phyloP scores from a whole-genome alignment of 1,140 invertebrate genomes.

The Anastrepha obliqua region DNA sequence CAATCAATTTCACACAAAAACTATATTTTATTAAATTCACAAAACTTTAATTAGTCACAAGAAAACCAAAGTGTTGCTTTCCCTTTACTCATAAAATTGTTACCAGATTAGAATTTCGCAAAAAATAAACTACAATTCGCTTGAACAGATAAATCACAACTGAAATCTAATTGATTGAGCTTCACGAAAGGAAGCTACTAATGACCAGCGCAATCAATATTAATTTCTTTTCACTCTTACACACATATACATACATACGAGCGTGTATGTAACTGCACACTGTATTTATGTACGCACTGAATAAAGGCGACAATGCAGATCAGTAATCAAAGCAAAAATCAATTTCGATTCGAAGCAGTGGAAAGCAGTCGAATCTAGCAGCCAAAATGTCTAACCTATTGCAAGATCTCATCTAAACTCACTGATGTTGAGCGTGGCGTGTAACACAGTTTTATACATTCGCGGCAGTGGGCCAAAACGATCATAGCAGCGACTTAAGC shows the following conservation, averaged over 20 bases:
- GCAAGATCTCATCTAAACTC: constrained; percentile 55
- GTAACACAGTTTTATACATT: constrained; percentile 52
- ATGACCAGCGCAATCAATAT: constrained; percentile 1
- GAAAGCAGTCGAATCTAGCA: constrained; percentile 17
- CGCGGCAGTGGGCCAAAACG: constrained; percentile 9
- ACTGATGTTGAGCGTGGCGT: constrained; percentile 54
- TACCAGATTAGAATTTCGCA: not conserved
- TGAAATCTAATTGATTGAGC: not conserved
- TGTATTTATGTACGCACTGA: not conserved
- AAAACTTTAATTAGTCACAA: not conserved
- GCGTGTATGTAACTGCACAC: not conserved
- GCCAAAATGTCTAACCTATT: constrained; percentile 21
- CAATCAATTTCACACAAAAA: not conserved
- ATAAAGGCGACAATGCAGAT: not conserved
- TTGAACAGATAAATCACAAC: constrained; percentile 15
- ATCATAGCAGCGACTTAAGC: not conserved
- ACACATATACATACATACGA: not conserved
- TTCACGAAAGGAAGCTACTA: constrained; percentile 23
- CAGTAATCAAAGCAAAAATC: constrained; percentile 5
- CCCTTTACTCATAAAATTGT: too few relatives aligned
- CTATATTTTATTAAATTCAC: not conserved
- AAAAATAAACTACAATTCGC: not conserved
- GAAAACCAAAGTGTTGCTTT: not conserved
- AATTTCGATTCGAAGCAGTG: not conserved
- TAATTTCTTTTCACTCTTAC: constrained; percentile 34